These are phyloP conservation scores for Sclerodermus sp. DNA, from an alignment of 2,888 invertebrate species.

Conservation along the genomic window DNA sequence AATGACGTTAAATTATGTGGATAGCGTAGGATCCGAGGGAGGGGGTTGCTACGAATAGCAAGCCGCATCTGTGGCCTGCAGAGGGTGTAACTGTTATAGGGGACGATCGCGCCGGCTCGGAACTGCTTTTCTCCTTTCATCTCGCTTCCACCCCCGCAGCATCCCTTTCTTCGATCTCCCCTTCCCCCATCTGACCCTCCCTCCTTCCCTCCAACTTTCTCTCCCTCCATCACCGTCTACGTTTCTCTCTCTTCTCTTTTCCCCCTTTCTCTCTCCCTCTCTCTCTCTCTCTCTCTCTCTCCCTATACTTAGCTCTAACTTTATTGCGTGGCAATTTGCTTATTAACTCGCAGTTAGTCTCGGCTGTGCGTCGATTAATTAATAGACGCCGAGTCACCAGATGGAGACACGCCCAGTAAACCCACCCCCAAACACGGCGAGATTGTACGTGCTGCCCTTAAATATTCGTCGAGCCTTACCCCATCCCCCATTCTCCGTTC, in stretches of 20 bases:
- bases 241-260: constrained; percentile 17
- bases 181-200: constrained; percentile 15
- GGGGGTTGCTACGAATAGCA: constrained; percentile 40
- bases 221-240: constrained; percentile 52
- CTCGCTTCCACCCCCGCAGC: neutral
- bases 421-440: constrained; percentile 9
- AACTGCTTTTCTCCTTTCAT: constrained; percentile 3
- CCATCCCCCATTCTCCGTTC: neutral
- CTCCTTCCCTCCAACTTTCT: constrained; percentile 31
- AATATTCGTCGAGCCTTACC: constrained; percentile 11
- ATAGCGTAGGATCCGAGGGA: constrained; percentile 24
- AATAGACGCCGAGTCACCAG: constrained; percentile 51
- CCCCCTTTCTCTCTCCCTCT: constrained; percentile 5
- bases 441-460: constrained; percentile 30
- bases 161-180: constrained; percentile 5
- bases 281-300: constrained; percentile 19
- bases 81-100: constrained; percentile 55
- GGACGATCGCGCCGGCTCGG: constrained; percentile 33
- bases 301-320: constrained; percentile 43
- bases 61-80: constrained; percentile 56
- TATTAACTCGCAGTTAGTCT: constrained; percentile 58
- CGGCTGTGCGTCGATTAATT: constrained; percentile 55
- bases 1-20: constrained; percentile 52
- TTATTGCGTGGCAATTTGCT: constrained; percentile 58
- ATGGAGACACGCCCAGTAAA: constrained; percentile 50